These are phyloP conservation scores for Redunca redunca DNA, from an alignment of 2,113 vertebrate genomes.

Conservation along the genomic window DNA sequence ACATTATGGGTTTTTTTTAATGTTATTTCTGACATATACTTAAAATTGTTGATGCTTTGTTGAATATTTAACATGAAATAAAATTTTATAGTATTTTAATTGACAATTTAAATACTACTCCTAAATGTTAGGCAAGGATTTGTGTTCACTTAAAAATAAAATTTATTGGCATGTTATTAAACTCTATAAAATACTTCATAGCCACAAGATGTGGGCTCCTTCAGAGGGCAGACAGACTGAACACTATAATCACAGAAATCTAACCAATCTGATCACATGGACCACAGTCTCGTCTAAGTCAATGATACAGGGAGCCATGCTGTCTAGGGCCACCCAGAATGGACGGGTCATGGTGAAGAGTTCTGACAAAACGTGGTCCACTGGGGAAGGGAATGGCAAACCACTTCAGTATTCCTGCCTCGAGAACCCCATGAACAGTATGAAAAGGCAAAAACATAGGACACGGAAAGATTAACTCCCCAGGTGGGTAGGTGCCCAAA, in stretches of 20 bases:
- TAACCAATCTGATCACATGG: neutral
- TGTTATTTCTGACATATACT: neutral
- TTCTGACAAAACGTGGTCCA: neutral
- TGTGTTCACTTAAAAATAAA: neutral
- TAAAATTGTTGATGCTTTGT: neutral
- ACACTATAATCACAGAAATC: neutral
- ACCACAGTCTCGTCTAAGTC: neutral
- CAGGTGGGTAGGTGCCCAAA: neutral
- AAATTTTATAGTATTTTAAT: neutral
- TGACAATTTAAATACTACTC: neutral
- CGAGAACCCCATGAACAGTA: neutral
- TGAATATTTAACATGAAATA: neutral
- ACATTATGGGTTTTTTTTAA: neutral
- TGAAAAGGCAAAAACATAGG: neutral
- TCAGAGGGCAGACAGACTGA: neutral
- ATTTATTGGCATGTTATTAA: neutral
- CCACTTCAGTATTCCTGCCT: neutral
- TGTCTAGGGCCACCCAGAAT: neutral
- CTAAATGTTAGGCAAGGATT: neutral
- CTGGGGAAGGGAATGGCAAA: neutral
- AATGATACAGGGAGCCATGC: neutral
- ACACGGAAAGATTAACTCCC: neutral
- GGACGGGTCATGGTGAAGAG: rapidly evolving
- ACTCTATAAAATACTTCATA: neutral
- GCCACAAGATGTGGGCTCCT: neutral